Evolutionary conservation across 2,113 vertebrate species (phyloP).

Genomic region (Camarhynchus parvulus): DNA sequence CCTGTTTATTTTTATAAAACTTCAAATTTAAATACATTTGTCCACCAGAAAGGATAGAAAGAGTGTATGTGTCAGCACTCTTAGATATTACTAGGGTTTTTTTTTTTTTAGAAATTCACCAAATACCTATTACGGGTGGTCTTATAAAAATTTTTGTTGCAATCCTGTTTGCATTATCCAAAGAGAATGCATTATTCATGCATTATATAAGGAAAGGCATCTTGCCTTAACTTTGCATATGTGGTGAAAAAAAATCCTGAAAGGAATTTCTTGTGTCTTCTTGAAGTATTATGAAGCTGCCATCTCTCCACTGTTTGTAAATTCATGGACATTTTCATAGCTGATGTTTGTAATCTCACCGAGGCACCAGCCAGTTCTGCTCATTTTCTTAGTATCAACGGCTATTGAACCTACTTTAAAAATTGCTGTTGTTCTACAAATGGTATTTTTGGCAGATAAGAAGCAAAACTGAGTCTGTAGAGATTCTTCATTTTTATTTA

Average conservation of each 20-base stretch:
- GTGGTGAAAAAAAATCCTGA: neutral
- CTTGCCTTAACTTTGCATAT: neutral
- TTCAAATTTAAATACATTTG: neutral
- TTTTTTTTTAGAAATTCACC: neutral
- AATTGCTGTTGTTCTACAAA: neutral
- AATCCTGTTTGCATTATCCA: neutral
- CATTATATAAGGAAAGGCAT: neutral
- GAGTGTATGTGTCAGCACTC: neutral
- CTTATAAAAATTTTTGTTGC: neutral
- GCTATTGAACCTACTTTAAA: neutral
- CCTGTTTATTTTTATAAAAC: neutral
- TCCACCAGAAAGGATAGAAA: neutral
- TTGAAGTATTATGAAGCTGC: neutral
- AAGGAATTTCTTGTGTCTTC: neutral
- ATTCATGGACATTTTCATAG: neutral
- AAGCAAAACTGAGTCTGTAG: neutral
- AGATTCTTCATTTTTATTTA: neutral
- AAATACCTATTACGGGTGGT: neutral
- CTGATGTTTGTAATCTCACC: neutral
- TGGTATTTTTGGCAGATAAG: neutral
- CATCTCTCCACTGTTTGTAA: neutral
- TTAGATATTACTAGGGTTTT: neutral
- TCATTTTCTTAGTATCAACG: neutral
- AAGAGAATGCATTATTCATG: neutral
- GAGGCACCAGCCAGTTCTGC: neutral